Evolutionary conservation across 2,797 vertebrate species (phyloP), one percentile per base, ranked within the genome.

Genomic region (Meda fulgida): DNA sequence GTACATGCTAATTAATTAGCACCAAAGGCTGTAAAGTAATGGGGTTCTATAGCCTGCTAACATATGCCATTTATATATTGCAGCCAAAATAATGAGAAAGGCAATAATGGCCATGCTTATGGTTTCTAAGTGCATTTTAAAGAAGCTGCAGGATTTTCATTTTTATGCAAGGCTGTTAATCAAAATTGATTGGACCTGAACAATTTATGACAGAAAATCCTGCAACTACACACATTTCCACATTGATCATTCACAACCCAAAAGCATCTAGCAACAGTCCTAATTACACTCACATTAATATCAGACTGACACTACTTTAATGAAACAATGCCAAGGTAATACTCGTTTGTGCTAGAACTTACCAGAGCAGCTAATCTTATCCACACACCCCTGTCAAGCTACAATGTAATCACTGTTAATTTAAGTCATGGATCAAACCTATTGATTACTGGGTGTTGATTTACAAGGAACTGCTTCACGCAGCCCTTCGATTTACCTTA

Each of bases 41-140:
- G 84, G 78, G 69, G 55, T 58, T 87, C 86, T 86, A 84, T 78
- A 83, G 85, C 83, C 83, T 51, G 51, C 82, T 90, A 78, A 90
- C 91, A 91, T 90, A 88, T 76, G 87, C 40, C 83, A 84, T 84
- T 88, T 89, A 92, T 92, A 93, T 93, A 94, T 91, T 93, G 86
- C 85, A 89, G 69, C 85, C 85, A 87, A 84, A 86, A 81, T 84
- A 83, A 81, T 36, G 23, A 58, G 83, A 78, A 53, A 73, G 53
- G 67, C 69, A 84, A 70, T 84, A 84, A 73, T n/a, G 55, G 86
- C 81, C 38, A 83, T 65, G 67, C 76, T 76, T 73, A 26, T 23
- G 36, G 75, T 85, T 87, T 70, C 21, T 71, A n/a, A 85, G 85
- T 77, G 88, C 76, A 9, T 80, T 89, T 60, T 78, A 71, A 77